Evolutionary conservation across 2,888 invertebrate species (phyloP).

Genomic region (Campopleginae sp.): DNA sequence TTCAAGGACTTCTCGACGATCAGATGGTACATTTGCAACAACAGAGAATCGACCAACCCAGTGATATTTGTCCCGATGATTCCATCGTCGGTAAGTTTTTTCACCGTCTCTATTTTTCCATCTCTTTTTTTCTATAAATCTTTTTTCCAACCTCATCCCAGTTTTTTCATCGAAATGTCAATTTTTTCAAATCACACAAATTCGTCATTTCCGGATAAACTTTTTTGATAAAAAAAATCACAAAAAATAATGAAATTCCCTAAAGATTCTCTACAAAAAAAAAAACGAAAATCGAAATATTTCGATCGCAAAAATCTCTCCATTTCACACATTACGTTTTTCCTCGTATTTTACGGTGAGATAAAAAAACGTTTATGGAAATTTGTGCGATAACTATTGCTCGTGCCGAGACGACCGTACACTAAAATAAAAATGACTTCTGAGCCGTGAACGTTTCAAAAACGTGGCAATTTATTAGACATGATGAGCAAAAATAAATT

Average conservation of each 20-base stretch:
- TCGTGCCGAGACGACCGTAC: not conserved
- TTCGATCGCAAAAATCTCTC: not conserved
- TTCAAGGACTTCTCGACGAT: slow-evolving; percentile 65
- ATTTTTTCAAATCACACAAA: no score
- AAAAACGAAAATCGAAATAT: not conserved
- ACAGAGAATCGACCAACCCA: slow-evolving; percentile 71
- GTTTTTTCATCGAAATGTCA: no score
- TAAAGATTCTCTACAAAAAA: no score
- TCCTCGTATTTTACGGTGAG: not conserved
- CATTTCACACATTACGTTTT: not conserved
- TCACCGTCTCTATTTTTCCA: not conserved
- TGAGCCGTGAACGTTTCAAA: not conserved
- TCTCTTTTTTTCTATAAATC: not conserved
- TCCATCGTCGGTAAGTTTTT: slow-evolving; percentile 52
- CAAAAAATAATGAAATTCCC: no score
- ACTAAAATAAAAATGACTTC: not conserved
- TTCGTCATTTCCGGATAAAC: no score
- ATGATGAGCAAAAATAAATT: not conserved
- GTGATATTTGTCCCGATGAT: slow-evolving; percentile 73
- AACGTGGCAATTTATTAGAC: not conserved
- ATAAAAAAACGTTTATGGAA: not conserved
- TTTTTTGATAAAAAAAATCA: no score
- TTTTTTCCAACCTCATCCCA: no score
- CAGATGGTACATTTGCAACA: slow-evolving; percentile 72
- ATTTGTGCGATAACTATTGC: not conserved